Percentiles rank a stretch among this genome's conserved stretches.
phyloP scores from a whole-genome alignment of 2,113 vertebrate genomes.

The Podarcis cretensis region DNA sequence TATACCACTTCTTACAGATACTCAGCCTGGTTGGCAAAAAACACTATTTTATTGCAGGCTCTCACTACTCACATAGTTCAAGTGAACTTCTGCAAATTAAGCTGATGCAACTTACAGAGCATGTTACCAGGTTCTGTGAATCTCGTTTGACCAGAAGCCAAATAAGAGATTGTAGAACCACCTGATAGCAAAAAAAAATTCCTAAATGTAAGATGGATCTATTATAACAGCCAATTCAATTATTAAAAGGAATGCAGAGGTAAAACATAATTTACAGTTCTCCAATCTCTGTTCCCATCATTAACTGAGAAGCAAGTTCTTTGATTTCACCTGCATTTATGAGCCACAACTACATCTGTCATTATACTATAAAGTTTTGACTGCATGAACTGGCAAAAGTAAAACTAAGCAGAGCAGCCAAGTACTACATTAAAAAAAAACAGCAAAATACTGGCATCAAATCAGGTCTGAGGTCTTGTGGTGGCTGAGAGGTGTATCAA shows the following conservation, averaged over 20 bases:
- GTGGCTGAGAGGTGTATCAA: background rate
- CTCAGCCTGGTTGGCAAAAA: background rate
- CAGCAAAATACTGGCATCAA: background rate
- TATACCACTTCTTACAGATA: background rate
- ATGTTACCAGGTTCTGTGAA: background rate
- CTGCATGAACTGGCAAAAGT: background rate
- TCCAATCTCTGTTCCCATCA: too few species aligned
- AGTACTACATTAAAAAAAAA: background rate
- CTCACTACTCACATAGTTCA: background rate
- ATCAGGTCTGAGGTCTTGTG: background rate
- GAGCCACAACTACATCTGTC: background rate
- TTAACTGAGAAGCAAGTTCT: background rate
- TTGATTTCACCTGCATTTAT: background rate
- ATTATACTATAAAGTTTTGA: background rate
- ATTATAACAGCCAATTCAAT: background rate
- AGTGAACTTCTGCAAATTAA: background rate
- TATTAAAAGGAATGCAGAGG: background rate
- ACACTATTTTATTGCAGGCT: background rate
- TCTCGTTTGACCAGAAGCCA: background rate
- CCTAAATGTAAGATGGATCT: background rate
- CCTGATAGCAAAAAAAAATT: background rate
- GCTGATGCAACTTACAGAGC: background rate
- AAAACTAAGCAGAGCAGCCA: background rate
- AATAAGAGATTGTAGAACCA: background rate
- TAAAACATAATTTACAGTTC: background rate